A percentile compares a stretch with the other conserved stretches of the same genome.
Conservation (phyloP, 2,888 invertebrate genomes). For the Callimorpha dominula region DNA sequence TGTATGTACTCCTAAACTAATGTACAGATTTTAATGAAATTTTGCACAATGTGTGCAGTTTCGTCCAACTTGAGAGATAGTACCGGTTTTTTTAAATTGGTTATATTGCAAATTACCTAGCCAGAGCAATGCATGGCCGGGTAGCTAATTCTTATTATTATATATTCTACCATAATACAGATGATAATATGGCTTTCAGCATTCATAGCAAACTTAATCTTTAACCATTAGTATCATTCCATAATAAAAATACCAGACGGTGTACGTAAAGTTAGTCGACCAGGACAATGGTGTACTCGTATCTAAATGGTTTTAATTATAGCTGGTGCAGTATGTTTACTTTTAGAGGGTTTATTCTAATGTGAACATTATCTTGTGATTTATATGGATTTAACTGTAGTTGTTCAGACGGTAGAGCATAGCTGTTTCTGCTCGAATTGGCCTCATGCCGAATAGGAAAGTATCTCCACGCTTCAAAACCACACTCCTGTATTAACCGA, state of each 20-base stretch:
- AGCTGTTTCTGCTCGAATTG: not conserved
- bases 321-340: not conserved
- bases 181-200: not conserved
- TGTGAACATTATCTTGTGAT: constrained; percentile 2
- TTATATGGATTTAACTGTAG: not conserved
- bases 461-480: not conserved
- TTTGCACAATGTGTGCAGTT: too few species aligned
- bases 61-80: too few species aligned
- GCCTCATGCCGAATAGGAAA: not conserved
- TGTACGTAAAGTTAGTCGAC: constrained; percentile 1
- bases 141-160: too few species aligned
- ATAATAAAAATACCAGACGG: not conserved
- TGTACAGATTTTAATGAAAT: too few species aligned
- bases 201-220: not conserved
- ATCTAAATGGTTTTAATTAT: constrained; percentile 2
- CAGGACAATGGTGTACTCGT: constrained; percentile 1
- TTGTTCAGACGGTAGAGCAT: not conserved
- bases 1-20: too few species aligned
- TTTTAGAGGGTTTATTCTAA: not conserved
- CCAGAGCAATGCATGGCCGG: too few species aligned
- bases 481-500: not conserved
- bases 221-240: not conserved
- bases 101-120: too few species aligned
- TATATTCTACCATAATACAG: not conserved
- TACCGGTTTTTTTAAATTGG: too few species aligned